phyloP scores from a whole-genome alignment of 1,140 invertebrate species.

The Stegodyphus mimosarum region DNA sequence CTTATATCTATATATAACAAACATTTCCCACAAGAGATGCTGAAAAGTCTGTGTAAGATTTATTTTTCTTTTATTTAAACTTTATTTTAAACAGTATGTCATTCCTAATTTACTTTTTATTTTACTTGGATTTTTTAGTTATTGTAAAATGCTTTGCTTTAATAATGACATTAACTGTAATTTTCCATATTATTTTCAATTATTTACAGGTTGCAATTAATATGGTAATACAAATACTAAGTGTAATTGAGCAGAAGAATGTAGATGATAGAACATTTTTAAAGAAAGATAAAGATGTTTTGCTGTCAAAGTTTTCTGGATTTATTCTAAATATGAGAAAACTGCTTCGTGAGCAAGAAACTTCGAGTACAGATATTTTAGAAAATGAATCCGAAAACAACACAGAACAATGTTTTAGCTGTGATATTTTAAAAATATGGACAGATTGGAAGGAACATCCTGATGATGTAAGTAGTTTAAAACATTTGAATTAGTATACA shows the following conservation, averaged over 20 bases:
- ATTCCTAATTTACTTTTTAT: too few relatives aligned
- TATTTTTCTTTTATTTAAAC: too few relatives aligned
- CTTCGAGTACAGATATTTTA: not conserved
- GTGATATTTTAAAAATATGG: conserved; percentile 17
- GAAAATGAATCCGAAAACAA: too few relatives aligned
- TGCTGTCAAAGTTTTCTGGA: conserved; percentile 20
- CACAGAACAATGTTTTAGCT: not conserved
- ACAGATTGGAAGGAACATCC: conserved; percentile 34
- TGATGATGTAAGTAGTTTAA: conserved; percentile 10
- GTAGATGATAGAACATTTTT: not conserved
- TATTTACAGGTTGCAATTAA: conserved; percentile 27
- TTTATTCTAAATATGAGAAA: conserved; percentile 32
- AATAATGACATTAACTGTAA: too few relatives aligned
- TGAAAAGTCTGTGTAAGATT: too few relatives aligned
- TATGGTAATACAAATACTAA: conserved; percentile 43
- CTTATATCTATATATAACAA: too few relatives aligned
- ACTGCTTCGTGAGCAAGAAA: conserved; percentile 21
- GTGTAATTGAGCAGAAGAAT: conserved; percentile 18
- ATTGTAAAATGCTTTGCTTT: too few relatives aligned
- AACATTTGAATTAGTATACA: too few relatives aligned
- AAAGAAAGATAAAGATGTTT: not conserved
- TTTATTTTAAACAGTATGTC: too few relatives aligned
- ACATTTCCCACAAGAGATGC: too few relatives aligned
- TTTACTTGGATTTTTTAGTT: too few relatives aligned
- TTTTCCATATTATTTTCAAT: not conserved